Evolutionary conservation across 2,888 invertebrate genomes (phyloP).

Genomic region (Drosophila rubida): DNA sequence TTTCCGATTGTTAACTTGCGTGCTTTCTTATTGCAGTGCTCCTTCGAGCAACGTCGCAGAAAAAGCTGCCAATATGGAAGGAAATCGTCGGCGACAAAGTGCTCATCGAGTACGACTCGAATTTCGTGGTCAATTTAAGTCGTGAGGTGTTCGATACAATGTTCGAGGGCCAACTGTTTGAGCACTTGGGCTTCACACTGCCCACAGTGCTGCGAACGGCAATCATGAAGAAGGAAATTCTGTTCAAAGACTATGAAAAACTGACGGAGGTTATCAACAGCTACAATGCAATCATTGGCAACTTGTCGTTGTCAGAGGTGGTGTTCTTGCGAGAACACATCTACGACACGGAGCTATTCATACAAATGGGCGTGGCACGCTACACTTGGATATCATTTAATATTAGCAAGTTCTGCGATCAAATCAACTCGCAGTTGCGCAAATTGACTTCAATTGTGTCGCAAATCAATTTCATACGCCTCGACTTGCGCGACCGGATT

Average conservation of each 20-base stretch:
- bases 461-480: constrained; percentile 89
- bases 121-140: constrained; percentile 88
- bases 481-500: constrained; percentile 87
- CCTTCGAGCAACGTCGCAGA: constrained; percentile 76
- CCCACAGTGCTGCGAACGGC: constrained; percentile 86
- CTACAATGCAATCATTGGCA: constrained; percentile 88
- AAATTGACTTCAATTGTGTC: constrained; percentile 88
- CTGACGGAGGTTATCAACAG: constrained; percentile 87
- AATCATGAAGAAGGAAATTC: constrained; percentile 85
- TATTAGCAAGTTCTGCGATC: constrained; percentile 89
- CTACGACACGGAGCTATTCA: constrained; percentile 89
- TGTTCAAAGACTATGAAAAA: constrained; percentile 89
- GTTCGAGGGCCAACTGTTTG: constrained; percentile 91
- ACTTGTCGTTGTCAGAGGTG: constrained; percentile 90
- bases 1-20: background rate
- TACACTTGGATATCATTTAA: constrained; percentile 95
- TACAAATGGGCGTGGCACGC: constrained; percentile 92
- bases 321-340: constrained; percentile 89
- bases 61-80: constrained; percentile 87
- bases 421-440: constrained; percentile 87
- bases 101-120: constrained; percentile 88
- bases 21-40: constrained; percentile 62
- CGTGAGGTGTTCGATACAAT: constrained; percentile 88
- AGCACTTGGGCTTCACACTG: constrained; percentile 88
- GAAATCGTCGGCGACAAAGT: constrained; percentile 89